A percentile compares a stretch with the other conserved stretches of the same genome.
Conservation (phyloP, 2,113 vertebrate genomes). For the Hippocampus abdominalis region DNA sequence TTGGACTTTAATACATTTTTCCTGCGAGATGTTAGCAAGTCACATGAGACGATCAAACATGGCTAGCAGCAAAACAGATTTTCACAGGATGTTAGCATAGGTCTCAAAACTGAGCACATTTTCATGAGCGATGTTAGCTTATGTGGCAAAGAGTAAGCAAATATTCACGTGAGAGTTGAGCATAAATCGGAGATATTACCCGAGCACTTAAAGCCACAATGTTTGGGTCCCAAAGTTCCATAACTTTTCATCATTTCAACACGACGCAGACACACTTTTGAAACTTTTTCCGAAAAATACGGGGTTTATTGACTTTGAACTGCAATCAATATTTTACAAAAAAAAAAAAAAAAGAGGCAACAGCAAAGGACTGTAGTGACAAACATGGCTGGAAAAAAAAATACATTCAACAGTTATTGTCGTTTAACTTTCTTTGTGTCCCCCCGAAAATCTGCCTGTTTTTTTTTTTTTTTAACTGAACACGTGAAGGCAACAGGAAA, state of each 20-base stretch:
- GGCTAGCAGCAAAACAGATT: no score
- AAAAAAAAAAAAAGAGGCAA: conserved; percentile 76
- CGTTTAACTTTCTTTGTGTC: conserved; percentile 82
- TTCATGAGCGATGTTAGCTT: no score
- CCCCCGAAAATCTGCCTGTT: neutral
- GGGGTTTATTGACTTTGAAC: conserved; percentile 99
- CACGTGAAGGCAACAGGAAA: conserved; percentile 74
- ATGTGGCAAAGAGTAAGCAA: no score
- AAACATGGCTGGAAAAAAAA: conserved; percentile 67
- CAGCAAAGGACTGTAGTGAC: conserved; percentile 89
- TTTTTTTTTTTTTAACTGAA: conserved; percentile 38
- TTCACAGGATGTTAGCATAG: no score
- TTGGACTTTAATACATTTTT: no score
- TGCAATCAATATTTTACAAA: conserved; percentile 99
- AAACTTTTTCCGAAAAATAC: conserved; percentile 77
- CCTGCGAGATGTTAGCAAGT: no score
- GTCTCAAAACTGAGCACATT: no score
- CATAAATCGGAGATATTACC: no score
- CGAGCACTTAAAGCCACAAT: neutral
- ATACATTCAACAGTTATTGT: conserved; percentile 93
- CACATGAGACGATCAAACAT: no score
- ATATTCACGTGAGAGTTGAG: no score
- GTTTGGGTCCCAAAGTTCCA: neutral
- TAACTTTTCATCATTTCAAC: neutral
- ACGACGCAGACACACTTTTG: conserved; percentile 35